Evolutionary conservation across 2,113 vertebrate species (phyloP), one percentile per base, ranked within the genome.

Genomic region (Neolamprologus devosi): DNA sequence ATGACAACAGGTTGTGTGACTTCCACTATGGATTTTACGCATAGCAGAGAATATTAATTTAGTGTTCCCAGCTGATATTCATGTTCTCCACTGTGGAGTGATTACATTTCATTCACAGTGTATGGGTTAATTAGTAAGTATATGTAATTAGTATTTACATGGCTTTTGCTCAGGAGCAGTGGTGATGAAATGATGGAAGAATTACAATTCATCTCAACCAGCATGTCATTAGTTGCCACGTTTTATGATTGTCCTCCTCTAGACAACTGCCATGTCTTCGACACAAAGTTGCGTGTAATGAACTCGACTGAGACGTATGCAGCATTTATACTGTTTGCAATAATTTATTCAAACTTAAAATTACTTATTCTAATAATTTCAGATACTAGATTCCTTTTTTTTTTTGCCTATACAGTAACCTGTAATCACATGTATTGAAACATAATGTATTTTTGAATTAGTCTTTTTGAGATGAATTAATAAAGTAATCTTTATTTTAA

Each of bases 1-100:
- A 91, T 93, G 89, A 84, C 83, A 90, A 93, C 87, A 85, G 55
- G 63, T 90, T 81, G 79, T 89, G 47, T 19, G 60, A 85, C 81
- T 80, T 88, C 42, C 75, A 49, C 87, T 8, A 68, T 87, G 80
- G 57, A 70, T 87, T 35, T 84, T 40, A 33, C 13, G 23, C 81
- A 79, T 65, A 33, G 10, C 2, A 2, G 19, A 63, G 85, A 89
- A 83, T 89, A 87, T 91, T 53, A 86, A 91, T 91, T 88, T 1
- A 35, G 13, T 51, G 79, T 70, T 82, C 4, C 19, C 63, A 65
- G 33, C 57, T 54, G 78, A 80, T 82, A 37, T 63, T 81, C 35
- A 2, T 58, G 54, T 54, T 86, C 73, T 53, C 73, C 54, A 60
- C n/a, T 65, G 65, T 19, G 54, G 58, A 51, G 40, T 80, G 13